These are phyloP conservation scores for Tipula confusa DNA, from an alignment of 2,888 invertebrate species.

Conservation along the genomic window DNA sequence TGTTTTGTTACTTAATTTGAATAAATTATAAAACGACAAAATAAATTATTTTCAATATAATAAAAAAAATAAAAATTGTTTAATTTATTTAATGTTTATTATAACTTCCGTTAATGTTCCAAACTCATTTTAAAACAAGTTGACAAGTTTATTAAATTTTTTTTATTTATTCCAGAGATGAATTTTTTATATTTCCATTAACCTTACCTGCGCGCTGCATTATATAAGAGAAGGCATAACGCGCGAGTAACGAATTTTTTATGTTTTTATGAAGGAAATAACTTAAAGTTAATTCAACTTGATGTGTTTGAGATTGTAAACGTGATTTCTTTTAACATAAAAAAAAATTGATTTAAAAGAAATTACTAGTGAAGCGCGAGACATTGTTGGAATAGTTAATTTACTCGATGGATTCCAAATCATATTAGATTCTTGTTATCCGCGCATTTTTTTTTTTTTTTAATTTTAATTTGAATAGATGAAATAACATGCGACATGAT, in stretches of 20 bases:
- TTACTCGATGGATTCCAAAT: neutral
- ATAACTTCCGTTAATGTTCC: constrained; percentile 20
- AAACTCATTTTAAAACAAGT: constrained; percentile 12
- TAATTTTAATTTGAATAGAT: neutral
- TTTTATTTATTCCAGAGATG: constrained; percentile 20
- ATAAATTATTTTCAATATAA: constrained; percentile 20
- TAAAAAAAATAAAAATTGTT: neutral
- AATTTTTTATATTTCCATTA: constrained; percentile 20
- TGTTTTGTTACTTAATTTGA: neutral
- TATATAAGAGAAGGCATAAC: neutral
- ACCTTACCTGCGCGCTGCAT: neutral
- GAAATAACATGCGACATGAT: neutral
- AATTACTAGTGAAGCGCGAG: neutral
- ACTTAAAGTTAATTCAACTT: constrained; percentile 25
- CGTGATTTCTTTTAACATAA: constrained; percentile 1
- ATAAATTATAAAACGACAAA: constrained; percentile 12
- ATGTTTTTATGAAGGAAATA: neutral
- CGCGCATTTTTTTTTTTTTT: neutral
- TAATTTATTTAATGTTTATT: constrained; percentile 9
- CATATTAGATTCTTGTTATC: constrained; percentile 4
- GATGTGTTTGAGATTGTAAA: neutral
- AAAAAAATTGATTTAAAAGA: constrained; percentile 12
- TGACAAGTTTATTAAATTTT: neutral
- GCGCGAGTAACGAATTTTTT: neutral
- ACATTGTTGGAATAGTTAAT: neutral